Evolutionary conservation across 2,888 invertebrate genomes (phyloP).

Genomic region (Formica aserva): DNA sequence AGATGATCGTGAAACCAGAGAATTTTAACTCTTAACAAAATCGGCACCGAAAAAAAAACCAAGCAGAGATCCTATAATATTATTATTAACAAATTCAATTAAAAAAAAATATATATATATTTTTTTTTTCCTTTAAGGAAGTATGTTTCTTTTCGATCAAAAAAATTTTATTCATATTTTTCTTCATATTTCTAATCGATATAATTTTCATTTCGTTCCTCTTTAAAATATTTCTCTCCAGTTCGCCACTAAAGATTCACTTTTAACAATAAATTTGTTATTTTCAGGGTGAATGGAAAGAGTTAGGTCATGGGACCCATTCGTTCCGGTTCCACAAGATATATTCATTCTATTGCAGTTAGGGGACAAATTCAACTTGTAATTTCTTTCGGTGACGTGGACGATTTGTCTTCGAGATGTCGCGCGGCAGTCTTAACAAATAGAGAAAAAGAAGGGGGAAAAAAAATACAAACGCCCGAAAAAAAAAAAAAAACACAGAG

Average conservation of each 20-base stretch:
- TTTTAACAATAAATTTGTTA: not conserved
- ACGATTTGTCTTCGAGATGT: conserved; percentile 25
- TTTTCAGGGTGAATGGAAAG: not conserved
- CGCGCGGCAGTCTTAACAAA: not conserved
- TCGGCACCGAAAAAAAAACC: not conserved
- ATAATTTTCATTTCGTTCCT: not conserved
- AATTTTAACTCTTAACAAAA: not conserved
- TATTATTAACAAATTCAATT: not conserved
- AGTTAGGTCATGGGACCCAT: not conserved
- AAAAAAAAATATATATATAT: not conserved
- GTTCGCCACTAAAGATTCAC: not conserved
- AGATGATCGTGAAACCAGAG: not conserved
- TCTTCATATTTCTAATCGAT: not conserved
- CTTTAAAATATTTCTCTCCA: not conserved
- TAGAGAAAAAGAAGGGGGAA: not conserved
- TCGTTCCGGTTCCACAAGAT: not conserved
- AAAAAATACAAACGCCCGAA: not conserved
- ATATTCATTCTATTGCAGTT: not conserved
- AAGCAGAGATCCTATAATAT: not conserved
- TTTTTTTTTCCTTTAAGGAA: too few species aligned
- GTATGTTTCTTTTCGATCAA: not conserved
- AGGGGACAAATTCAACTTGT: not conserved
- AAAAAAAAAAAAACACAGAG: not conserved
- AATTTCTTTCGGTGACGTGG: not conserved
- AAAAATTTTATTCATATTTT: not conserved